Evolutionary conservation across 2,888 invertebrate genomes (phyloP).

Genomic region (Harpalus rufipes): DNA sequence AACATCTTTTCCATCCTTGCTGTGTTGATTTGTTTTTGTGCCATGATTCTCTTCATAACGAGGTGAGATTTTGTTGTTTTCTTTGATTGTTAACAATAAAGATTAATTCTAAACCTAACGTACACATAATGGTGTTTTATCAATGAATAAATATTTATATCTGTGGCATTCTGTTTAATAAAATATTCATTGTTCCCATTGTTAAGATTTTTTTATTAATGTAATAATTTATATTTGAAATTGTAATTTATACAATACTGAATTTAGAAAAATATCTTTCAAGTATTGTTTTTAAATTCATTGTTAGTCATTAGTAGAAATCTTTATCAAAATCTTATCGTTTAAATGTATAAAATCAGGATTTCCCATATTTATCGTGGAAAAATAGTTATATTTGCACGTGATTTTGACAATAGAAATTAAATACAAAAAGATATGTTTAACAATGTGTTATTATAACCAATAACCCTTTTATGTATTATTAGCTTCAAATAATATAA

Average conservation of each 20-base stretch:
- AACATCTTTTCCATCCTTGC: slow-evolving; percentile 88
- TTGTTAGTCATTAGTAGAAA: neutral
- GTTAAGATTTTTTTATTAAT: neutral
- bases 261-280: neutral
- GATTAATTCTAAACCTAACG: neutral
- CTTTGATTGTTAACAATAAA: slow-evolving; percentile 15
- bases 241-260: neutral
- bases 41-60: slow-evolving; percentile 86
- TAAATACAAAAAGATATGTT: neutral
- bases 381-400: neutral
- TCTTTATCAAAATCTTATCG: slow-evolving; percentile 12
- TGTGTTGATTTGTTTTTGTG: slow-evolving; percentile 85
- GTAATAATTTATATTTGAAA: neutral
- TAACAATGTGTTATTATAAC: too few relatives aligned
- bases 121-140: neutral
- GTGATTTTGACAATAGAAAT: neutral
- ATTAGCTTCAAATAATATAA: neutral
- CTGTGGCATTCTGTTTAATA: neutral
- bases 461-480: too few relatives aligned
- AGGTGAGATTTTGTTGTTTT: slow-evolving; percentile 77
- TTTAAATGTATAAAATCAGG: slow-evolving; percentile 1
- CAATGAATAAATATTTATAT: neutral
- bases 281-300: neutral
- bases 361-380: slow-evolving; percentile 1
- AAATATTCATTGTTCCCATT: neutral